These are phyloP conservation scores for Cheirogaleus major DNA, from an alignment of 2,797 vertebrate genomes.

Conservation along the genomic window DNA sequence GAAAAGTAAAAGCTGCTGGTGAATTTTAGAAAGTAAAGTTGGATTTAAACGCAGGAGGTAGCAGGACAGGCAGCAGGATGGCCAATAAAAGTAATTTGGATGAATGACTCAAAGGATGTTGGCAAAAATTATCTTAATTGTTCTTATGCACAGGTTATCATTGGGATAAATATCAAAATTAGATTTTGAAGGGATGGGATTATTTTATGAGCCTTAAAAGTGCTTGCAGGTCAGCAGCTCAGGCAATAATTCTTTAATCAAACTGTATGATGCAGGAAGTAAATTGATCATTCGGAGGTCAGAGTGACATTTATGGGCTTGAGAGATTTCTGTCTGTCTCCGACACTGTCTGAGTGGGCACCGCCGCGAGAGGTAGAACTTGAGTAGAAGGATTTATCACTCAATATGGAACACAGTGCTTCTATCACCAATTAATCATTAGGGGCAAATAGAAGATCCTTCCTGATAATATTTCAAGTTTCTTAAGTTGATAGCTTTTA, in stretches of 20 bases:
- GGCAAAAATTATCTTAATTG: slow-evolving; percentile 64
- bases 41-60: slow-evolving; percentile 24
- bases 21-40: slow-evolving; percentile 44
- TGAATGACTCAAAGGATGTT: slow-evolving; percentile 46
- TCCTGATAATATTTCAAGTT: background rate
- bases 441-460: background rate
- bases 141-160: slow-evolving; percentile 53
- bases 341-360: slow-evolving; percentile 39
- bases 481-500: slow-evolving; percentile 41
- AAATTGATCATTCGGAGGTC: slow-evolving; percentile 62
- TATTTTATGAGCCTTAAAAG: slow-evolving; percentile 62
- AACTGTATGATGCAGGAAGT: slow-evolving; percentile 43
- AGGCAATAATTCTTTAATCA: slow-evolving; percentile 69
- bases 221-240: slow-evolving; percentile 43
- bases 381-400: slow-evolving; percentile 51
- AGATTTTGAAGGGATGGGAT: slow-evolving; percentile 63
- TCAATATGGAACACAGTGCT: background rate
- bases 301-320: slow-evolving; percentile 64
- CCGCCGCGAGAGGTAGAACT: background rate
- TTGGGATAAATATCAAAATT: slow-evolving; percentile 65
- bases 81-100: slow-evolving; percentile 52
- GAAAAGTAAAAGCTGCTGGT: background rate
- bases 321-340: slow-evolving; percentile 27
- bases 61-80: background rate
- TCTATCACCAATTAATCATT: slow-evolving; percentile 29